Conservation (phyloP, 2,888 invertebrate species). For the Oxyscelio sp. region DNA sequence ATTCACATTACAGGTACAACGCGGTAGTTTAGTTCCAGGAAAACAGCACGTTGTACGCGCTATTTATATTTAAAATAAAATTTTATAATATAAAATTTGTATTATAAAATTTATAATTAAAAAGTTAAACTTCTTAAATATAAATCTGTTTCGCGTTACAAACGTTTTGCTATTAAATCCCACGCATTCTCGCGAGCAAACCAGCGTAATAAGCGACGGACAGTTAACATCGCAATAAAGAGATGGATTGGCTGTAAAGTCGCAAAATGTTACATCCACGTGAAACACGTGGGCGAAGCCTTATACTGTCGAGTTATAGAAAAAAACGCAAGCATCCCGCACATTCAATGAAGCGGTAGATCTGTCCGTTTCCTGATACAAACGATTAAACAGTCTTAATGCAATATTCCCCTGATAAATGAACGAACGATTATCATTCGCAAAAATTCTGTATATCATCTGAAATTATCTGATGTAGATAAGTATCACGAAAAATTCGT, state of each 20-base stretch:
- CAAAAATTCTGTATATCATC: conserved; percentile 11
- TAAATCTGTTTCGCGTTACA: conserved; percentile 64
- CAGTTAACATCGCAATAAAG: conserved; percentile 68
- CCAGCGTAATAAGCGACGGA: conserved; percentile 66
- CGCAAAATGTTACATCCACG: conserved; percentile 65
- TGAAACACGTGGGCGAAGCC: conserved; percentile 65
- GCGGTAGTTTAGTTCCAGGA: too few relatives aligned
- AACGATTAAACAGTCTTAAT: conserved; percentile 21
- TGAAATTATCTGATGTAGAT: background rate
- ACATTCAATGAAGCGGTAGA: conserved; percentile 45
- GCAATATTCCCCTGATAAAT: conserved; percentile 31
- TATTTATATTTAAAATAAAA: too few relatives aligned
- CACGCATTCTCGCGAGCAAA: conserved; percentile 57
- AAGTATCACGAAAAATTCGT: conserved; percentile 9
- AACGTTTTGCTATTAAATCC: conserved; percentile 69
- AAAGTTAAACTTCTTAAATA: too few relatives aligned
- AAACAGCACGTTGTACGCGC: too few relatives aligned
- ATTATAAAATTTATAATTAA: too few relatives aligned
- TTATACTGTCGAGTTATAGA: conserved; percentile 49
- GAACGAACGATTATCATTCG: conserved; percentile 4
- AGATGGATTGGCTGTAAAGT: conserved; percentile 71
- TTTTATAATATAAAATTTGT: too few relatives aligned
- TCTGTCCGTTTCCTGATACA: conserved; percentile 36
- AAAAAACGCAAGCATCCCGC: conserved; percentile 46
- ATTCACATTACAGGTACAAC: too few relatives aligned